Evolutionary conservation across 2,888 invertebrate species (phyloP).

Genomic region (Pandemis corylana): DNA sequence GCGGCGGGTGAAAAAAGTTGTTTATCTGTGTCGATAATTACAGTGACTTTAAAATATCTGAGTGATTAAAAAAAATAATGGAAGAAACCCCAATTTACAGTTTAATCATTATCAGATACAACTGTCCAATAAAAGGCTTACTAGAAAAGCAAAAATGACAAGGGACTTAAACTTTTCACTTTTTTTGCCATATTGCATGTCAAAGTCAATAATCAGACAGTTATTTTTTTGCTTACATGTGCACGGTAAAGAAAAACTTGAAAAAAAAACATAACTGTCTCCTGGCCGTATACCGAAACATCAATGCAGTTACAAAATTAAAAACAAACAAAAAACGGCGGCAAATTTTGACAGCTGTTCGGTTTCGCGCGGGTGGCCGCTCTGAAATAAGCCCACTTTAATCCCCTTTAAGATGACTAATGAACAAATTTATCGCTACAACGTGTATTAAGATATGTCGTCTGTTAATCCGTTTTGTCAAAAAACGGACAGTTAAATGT

Average conservation of each 20-base stretch:
- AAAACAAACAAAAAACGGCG: conserved; percentile 44
- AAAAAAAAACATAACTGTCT: background rate
- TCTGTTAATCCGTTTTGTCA: conserved; percentile 47
- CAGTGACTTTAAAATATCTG: background rate
- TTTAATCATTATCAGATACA: too few species aligned
- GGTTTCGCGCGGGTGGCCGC: conserved; percentile 69
- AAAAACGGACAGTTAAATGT: conserved; percentile 46
- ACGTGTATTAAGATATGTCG: conserved; percentile 49
- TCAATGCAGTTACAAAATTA: conserved; percentile 37
- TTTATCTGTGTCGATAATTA: conserved; percentile 1
- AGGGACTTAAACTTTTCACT: too few species aligned
- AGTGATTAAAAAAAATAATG: background rate
- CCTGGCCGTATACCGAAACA: background rate
- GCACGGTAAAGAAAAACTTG: too few species aligned
- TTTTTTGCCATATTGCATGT: too few species aligned
- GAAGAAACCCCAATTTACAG: too few species aligned
- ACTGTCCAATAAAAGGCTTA: too few species aligned
- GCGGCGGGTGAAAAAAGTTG: conserved; percentile 24
- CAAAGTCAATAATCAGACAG: too few species aligned
- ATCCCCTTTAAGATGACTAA: conserved; percentile 53
- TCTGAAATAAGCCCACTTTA: conserved; percentile 59
- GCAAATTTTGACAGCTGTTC: conserved; percentile 62
- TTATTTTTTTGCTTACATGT: too few species aligned
- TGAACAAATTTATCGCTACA: conserved; percentile 12
- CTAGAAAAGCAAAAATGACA: too few species aligned